Conservation (phyloP, 1,140 invertebrate species). For the Brachionus sp. region DNA sequence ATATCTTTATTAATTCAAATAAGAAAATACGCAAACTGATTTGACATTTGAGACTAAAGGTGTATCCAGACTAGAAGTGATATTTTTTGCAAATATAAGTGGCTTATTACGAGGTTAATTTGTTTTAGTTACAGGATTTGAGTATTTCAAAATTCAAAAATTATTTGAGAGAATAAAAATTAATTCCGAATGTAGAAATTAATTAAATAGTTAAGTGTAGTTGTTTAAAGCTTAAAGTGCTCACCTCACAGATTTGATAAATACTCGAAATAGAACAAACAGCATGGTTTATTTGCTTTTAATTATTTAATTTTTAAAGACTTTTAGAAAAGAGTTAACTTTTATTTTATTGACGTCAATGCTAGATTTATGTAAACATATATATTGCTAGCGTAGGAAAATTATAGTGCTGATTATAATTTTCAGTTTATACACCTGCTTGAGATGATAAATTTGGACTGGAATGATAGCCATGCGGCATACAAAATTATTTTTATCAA, state of each 20-base stretch:
- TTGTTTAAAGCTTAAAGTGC: background rate
- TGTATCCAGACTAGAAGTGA: background rate
- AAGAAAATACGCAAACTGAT: background rate
- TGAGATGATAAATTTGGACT: background rate
- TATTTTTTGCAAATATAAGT: background rate
- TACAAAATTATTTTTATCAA: slow-evolving; percentile 19
- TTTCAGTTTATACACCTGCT: background rate
- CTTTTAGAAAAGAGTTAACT: slow-evolving; percentile 1
- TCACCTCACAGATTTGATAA: background rate
- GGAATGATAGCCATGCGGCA: background rate
- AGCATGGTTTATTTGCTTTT: slow-evolving; percentile 1
- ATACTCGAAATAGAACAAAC: background rate
- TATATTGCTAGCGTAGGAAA: background rate
- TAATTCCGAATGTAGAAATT: background rate
- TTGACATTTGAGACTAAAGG: background rate
- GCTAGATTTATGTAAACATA: background rate
- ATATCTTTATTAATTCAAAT: background rate
- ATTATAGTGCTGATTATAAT: background rate
- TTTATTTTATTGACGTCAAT: background rate
- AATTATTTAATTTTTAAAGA: slow-evolving; percentile 5
- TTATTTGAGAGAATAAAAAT: background rate
- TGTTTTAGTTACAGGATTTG: background rate
- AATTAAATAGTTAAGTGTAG: background rate
- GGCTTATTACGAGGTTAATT: background rate
- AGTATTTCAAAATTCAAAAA: background rate